Base-by-base conservation (phyloP, 2,113 vertebrate genomes). In the Sander lucioperca region DNA sequence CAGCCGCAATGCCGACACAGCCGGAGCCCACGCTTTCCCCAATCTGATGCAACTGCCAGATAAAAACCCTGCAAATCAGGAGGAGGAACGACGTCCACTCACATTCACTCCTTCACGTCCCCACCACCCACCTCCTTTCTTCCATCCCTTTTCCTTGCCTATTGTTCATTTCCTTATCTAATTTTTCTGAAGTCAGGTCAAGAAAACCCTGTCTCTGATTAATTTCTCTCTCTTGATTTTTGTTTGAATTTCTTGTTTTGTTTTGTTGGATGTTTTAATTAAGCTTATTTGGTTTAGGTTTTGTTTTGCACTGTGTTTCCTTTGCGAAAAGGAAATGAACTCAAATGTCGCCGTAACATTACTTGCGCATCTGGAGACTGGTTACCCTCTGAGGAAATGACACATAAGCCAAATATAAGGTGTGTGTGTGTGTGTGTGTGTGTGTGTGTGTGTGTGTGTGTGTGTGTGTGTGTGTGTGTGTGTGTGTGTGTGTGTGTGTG, bases 221-320 rank as follows among this genome's bases (percentile, higher is more conserved):
- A 87, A 95, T 93, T 94, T 93, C 90, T 91, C 90, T 88, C 61
- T 88, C 91, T 88, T 94, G 90, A 94, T 94, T 93, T 94, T 92
- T 94, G 89, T 94, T 93, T 94, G 89, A 53, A 56, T 93, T 90
- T 89, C 85, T 93, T 92, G 83, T 94, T 94, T 91, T 89, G 89
- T 82, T 93, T 90, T 69, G 77, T 94, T 93, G 88, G 85, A 92
- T 92, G 87, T 92, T 91, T 91, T 95, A 92, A 94, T 95, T 91
- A 87, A 83, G 90, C 80, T 83, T 89, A 93, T 92, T 94, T 88
- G 67, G 80, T 90, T 92, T 84, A 63, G 91, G 62, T 72, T 83
- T 93, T 95, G 91, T 94, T 95, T 95, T 93, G 84, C 65, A 23
- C 77, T 74, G 56, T 2, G 18, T 90, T 95, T 95, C 95, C 93